Evolutionary conservation across 2,113 vertebrate species (phyloP), one percentile per base, ranked within the genome.

Genomic region (Antigone vipio): DNA sequence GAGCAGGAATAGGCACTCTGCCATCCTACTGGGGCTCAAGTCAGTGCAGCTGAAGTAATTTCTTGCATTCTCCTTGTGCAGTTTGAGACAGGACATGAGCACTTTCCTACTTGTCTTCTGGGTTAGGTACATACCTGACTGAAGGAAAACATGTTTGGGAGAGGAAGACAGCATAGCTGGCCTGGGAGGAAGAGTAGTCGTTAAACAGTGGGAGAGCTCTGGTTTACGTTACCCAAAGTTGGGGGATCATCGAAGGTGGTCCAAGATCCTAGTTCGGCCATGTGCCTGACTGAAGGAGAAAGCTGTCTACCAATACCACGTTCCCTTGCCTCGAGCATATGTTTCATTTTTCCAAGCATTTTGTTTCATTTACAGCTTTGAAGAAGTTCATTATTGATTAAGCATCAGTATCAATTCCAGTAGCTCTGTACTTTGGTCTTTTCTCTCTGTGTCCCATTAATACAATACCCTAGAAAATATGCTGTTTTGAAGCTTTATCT

Each of bases 251-350:
- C 55, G 26, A 40, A 56, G 35, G 23, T 24, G 17, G 42, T 17
- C 59, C n/a, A 30, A 23, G 32, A 56, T 83, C 66, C 47, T 72
- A n/a, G 27, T 55, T 67, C 32, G 47, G 20, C 42, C 78, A 35
- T 22, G 53, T 49, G 66, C 35, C 63, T 50, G 77, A 34, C 58
- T 60, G 72, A 42, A 64, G 67, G 63, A 12, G 15, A 38, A 47
- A 73, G 32, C 9, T 77, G 26, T 38, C n/a, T 66, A 11, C 66
- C 0, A 6, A 77, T 29, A 38, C 40, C 22, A 9, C 0, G 0
- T 50, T 50, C 47, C 42, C 21, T 68, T 73, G 66, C 71, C 59
- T 67, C 74, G 59, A 68, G 77, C 34, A 26, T 52, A 27, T 30
- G 17, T 86, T 62, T 62, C 34, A 42, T 72, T 72, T 82, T 64